Conservation (phyloP, 2,797 vertebrate genomes). For the Oryzias sinensis region DNA sequence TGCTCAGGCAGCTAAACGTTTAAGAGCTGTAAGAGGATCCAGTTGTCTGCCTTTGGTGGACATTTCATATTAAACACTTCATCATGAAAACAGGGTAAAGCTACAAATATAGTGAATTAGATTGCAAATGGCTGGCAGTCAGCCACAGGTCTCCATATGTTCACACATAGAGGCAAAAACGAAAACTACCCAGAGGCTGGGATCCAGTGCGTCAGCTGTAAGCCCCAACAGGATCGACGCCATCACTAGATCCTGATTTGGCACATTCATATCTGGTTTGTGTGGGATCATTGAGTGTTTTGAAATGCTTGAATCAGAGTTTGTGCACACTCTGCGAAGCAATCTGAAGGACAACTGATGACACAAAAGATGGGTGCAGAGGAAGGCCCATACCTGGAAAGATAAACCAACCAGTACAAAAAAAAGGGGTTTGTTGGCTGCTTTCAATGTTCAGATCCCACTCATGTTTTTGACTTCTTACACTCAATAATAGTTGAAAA, state of each 20-base stretch:
- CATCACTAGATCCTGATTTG: constrained; percentile 51
- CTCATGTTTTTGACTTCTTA: too few species aligned
- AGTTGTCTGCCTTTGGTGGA: constrained; percentile 37
- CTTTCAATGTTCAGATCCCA: too few species aligned
- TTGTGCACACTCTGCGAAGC: background rate
- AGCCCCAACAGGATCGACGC: constrained; percentile 58
- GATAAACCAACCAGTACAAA: too few species aligned
- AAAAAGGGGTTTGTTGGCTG: too few species aligned
- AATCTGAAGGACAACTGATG: too few species aligned
- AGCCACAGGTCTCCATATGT: constrained; percentile 32
- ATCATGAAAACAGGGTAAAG: constrained; percentile 54
- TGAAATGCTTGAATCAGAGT: constrained; percentile 15
- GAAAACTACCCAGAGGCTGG: constrained; percentile 24
- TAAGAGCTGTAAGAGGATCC: constrained; percentile 9
- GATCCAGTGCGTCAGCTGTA: constrained; percentile 53
- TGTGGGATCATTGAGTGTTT: constrained; percentile 42
- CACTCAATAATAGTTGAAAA: too few species aligned
- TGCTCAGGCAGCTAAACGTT: too few species aligned
- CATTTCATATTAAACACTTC: constrained; percentile 54
- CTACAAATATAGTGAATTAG: constrained; percentile 66
- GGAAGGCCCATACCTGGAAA: too few species aligned
- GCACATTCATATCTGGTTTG: constrained; percentile 48
- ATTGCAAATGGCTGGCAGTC: constrained; percentile 47
- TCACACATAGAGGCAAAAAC: constrained; percentile 37
- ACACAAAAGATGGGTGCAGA: too few species aligned